These are phyloP conservation scores for Psammodynastes pulverulentus DNA, from an alignment of 2,113 vertebrate species.

Conservation along the genomic window DNA sequence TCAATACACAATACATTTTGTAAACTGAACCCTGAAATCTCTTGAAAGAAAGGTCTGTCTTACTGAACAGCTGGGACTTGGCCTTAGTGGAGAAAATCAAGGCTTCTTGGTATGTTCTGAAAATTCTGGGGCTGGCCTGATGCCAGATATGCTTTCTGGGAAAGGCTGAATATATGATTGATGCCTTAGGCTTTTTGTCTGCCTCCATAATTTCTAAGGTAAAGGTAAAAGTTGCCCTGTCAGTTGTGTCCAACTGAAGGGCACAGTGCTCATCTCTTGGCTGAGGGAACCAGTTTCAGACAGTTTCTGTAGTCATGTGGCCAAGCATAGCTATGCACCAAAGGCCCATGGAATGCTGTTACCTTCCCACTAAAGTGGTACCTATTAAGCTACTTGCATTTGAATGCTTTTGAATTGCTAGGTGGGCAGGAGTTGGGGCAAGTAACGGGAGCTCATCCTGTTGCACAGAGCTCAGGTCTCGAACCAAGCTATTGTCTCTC, in stretches of 20 bases:
- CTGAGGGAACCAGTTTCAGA: not conserved
- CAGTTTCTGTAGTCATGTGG: not conserved
- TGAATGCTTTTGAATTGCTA: not conserved
- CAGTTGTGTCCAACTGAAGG: not conserved
- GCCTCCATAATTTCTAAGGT: not conserved
- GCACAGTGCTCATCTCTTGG: not conserved
- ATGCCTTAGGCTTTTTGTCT: not conserved
- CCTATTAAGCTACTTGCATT: not conserved
- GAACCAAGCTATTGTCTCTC: not conserved
- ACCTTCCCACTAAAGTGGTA: not conserved
- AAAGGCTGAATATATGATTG: slow-evolving; percentile 4
- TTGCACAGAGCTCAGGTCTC: not conserved
- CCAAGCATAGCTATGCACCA: not conserved
- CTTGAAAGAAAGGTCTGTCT: not conserved
- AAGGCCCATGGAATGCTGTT: not conserved
- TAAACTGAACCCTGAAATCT: not conserved
- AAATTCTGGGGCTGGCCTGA: slow-evolving; percentile 11
- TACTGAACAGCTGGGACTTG: not conserved
- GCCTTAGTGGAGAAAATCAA: not conserved
- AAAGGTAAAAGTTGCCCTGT: not conserved
- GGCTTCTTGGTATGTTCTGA: not conserved
- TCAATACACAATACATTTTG: not conserved
- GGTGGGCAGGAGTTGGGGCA: not conserved
- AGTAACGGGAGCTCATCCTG: not conserved
- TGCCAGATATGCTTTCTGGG: slow-evolving; percentile 14